phyloP scores from a whole-genome alignment of 2,113 vertebrate species.

The Callorhinus ursinus region DNA sequence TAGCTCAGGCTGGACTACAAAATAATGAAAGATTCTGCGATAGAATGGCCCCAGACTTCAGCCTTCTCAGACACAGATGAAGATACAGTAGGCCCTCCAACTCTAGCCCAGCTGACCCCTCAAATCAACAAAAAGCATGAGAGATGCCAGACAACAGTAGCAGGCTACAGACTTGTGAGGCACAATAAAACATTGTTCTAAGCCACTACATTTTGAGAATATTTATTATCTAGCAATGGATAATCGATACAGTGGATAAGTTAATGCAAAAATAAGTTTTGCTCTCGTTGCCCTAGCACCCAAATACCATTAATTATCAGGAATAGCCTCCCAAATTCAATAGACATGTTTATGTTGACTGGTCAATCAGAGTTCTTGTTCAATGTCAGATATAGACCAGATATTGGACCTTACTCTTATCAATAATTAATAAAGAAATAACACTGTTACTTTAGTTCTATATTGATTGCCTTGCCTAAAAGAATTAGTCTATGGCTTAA shows the following conservation, averaged over 20 bases:
- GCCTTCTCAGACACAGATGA: background rate
- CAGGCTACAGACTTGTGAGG: background rate
- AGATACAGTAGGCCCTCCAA: background rate
- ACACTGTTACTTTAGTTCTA: background rate
- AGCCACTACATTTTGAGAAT: background rate
- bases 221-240: background rate
- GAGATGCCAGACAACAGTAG: background rate
- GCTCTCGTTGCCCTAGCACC: background rate
- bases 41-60: background rate
- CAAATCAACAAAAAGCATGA: background rate
- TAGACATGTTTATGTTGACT: background rate
- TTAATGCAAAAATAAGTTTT: background rate
- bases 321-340: background rate
- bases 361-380: background rate
- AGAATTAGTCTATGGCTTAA: background rate
- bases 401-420: background rate
- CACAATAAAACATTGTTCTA: background rate
- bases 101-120: background rate
- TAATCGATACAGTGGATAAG: background rate
- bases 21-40: background rate
- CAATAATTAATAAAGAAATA: conserved; percentile 29
- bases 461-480: background rate
- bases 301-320: background rate
- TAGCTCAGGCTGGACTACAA: background rate
- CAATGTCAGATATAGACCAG: background rate